These are phyloP conservation scores for Galleria mellonella DNA, from an alignment of 1,140 invertebrate genomes.

Conservation along the genomic window DNA sequence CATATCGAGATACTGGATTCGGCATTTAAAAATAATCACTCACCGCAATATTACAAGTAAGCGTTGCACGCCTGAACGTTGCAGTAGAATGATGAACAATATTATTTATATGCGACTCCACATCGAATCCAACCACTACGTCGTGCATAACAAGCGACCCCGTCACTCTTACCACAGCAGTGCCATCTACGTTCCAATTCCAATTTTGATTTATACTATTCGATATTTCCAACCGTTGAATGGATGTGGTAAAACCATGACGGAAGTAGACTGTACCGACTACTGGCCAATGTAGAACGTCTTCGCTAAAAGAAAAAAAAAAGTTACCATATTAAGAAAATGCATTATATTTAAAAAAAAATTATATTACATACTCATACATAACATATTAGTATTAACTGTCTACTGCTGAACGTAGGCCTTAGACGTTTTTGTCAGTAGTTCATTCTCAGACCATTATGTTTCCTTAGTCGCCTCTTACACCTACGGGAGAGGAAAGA, in stretches of 20 bases:
- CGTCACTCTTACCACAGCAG: slow-evolving; percentile 6
- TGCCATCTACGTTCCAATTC: slow-evolving; percentile 5
- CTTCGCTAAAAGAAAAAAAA: slow-evolving; percentile 12
- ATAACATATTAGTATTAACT: too few species aligned
- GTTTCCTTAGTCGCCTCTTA: background rate
- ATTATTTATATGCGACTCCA: slow-evolving; percentile 7
- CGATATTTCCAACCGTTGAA: slow-evolving; percentile 18
- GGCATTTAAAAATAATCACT: slow-evolving; percentile 11
- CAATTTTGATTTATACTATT: slow-evolving; percentile 19
- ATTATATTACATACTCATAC: too few species aligned
- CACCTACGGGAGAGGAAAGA: too few species aligned
- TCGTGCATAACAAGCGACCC: slow-evolving; percentile 18
- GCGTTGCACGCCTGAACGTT: slow-evolving; percentile 11
- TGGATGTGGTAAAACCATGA: slow-evolving; percentile 15
- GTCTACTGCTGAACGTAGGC: background rate
- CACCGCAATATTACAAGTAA: slow-evolving; percentile 19
- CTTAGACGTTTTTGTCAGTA: background rate
- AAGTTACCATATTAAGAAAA: background rate
- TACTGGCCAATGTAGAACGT: slow-evolving; percentile 8
- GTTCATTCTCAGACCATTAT: background rate
- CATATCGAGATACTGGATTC: slow-evolving; percentile 49
- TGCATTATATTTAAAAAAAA: background rate
- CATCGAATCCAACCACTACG: slow-evolving; percentile 21
- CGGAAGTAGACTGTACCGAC: slow-evolving; percentile 7
- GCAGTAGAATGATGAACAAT: slow-evolving; percentile 10